Percentiles rank a stretch among this genome's conserved stretches.
Conservation (phyloP, 2,797 vertebrate species). For the Poeciliopsis turneri region DNA sequence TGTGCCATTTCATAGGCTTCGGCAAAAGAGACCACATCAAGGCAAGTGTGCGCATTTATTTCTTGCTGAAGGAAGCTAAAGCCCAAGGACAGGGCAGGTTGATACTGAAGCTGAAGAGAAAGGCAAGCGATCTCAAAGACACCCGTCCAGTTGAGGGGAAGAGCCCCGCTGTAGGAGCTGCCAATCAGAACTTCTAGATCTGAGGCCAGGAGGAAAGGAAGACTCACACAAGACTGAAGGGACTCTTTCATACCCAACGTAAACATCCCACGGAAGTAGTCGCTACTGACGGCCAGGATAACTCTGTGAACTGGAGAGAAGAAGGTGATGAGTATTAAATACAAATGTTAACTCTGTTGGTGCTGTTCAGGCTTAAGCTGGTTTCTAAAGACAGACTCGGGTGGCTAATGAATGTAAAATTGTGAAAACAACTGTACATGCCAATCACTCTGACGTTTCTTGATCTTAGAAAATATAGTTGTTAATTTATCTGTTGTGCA, state of each 20-base stretch:
- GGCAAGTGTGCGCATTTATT: conserved; percentile 81
- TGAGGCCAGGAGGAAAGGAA: conserved; percentile 70
- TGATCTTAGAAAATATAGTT: background rate
- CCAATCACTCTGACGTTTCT: background rate
- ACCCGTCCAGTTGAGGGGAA: conserved; percentile 81
- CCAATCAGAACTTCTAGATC: conserved; percentile 83
- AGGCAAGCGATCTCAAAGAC: conserved; percentile 84
- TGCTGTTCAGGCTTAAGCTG: background rate
- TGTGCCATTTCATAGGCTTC: conserved; percentile 79
- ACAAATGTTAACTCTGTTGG: background rate
- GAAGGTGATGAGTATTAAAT: background rate
- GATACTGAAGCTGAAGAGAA: conserved; percentile 87
- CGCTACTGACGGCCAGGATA: conserved; percentile 83
- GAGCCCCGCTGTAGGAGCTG: conserved; percentile 83
- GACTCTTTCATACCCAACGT: conserved; percentile 86
- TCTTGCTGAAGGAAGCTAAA: conserved; percentile 80
- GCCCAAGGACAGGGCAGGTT: conserved; percentile 84
- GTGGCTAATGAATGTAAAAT: background rate
- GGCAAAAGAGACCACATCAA: conserved; percentile 85
- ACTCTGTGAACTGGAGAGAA: conserved; percentile 81
- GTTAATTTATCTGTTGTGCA: background rate
- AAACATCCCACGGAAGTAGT: conserved; percentile 89
- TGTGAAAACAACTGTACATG: background rate
- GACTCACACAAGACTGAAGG: conserved; percentile 67
- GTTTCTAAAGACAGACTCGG: background rate